Conservation (phyloP, 37 sponge, comb jelly and placozoan species). For the Aphrocallistes beatrix region DNA sequence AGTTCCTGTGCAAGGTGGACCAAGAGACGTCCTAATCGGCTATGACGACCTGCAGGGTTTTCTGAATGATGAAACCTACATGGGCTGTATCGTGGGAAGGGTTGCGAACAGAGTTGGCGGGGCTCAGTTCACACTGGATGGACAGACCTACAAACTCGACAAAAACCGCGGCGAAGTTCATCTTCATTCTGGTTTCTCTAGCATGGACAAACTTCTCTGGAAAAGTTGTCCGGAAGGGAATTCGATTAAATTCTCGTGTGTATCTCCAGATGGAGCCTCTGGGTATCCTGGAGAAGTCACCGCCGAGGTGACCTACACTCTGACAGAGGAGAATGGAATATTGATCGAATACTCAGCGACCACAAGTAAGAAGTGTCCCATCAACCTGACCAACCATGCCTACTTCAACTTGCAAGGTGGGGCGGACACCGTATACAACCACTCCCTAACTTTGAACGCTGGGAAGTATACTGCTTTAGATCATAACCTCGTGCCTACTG, state of each 20-base stretch:
- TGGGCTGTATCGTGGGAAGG: slow-evolving; percentile 76
- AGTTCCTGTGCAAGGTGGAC: not conserved
- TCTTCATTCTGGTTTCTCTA: slow-evolving; percentile 70
- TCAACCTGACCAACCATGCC: slow-evolving; percentile 79
- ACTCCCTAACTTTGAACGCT: slow-evolving; percentile 29
- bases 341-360: slow-evolving; percentile 51
- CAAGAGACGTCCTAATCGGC: not conserved
- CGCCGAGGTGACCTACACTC: slow-evolving; percentile 31
- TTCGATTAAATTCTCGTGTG: slow-evolving; percentile 32
- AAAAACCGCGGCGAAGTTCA: slow-evolving; percentile 57
- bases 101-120: slow-evolving; percentile 68
- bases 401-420: slow-evolving; percentile 82
- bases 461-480: slow-evolving; percentile 47
- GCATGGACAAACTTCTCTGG: slow-evolving; percentile 56
- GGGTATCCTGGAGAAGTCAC: slow-evolving; percentile 79
- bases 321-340: slow-evolving; percentile 44
- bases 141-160: slow-evolving; percentile 38
- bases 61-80: slow-evolving; percentile 26
- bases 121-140: slow-evolving; percentile 67
- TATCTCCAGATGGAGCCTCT: slow-evolving; percentile 62
- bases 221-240: not conserved
- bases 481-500: slow-evolving; percentile 29
- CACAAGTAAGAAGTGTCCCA: slow-evolving; percentile 47
- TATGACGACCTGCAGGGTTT: not conserved
- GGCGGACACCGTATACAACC: slow-evolving; percentile 15